phyloP scores from a whole-genome alignment of 2,888 invertebrate genomes.

The Tetanocera ferruginea region DNA sequence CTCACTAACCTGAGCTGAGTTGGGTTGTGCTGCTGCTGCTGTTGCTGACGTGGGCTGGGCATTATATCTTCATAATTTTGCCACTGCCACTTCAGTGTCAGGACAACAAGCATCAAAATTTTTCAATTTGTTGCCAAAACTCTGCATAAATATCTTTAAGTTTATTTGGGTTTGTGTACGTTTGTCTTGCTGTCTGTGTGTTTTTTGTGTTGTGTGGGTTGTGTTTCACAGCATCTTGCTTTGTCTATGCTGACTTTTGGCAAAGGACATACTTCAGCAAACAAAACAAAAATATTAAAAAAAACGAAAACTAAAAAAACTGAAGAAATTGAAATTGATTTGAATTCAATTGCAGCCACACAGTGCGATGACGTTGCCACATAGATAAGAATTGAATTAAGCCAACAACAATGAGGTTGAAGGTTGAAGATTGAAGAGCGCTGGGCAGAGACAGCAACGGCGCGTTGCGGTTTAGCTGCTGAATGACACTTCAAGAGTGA shows the following conservation, averaged over 20 bases:
- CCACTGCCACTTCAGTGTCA: neutral
- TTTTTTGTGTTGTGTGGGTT: slow-evolving; percentile 10
- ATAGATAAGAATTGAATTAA: neutral
- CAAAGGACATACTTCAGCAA: neutral
- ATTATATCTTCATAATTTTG: slow-evolving; percentile 27
- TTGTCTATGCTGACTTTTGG: too few species aligned
- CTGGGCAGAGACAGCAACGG: neutral
- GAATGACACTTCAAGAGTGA: neutral
- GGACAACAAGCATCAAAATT: slow-evolving; percentile 9
- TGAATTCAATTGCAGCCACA: slow-evolving; percentile 31
- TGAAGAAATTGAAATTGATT: slow-evolving; percentile 27
- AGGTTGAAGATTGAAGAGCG: neutral
- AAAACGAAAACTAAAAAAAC: neutral
- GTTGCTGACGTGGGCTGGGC: neutral
- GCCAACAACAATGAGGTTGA: neutral
- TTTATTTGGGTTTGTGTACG: slow-evolving; percentile 47
- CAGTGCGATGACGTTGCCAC: neutral
- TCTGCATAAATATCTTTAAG: slow-evolving; percentile 42
- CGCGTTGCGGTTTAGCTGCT: neutral
- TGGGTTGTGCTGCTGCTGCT: too few species aligned
- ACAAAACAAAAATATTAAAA: too few species aligned
- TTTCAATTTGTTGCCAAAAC: slow-evolving; percentile 39
- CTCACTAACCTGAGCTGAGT: too few species aligned
- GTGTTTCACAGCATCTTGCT: neutral
- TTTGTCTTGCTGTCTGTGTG: slow-evolving; percentile 39